Base-by-base conservation (phyloP, 2,888 invertebrate genomes). In the Leptinotarsa juncta region DNA sequence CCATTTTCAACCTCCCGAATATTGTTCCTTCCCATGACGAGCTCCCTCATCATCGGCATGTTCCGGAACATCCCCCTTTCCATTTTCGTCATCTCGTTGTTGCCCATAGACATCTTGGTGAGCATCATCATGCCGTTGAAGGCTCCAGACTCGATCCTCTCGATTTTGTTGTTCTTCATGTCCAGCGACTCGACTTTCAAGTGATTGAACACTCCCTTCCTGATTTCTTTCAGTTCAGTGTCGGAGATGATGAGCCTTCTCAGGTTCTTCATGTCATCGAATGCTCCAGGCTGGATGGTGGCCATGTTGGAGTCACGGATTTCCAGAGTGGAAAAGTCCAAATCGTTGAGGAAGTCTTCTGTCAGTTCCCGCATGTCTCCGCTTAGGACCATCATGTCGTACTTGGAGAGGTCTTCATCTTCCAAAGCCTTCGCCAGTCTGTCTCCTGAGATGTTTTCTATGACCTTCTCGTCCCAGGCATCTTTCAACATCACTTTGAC, bases 81-180 rank as follows among this genome's bases (percentile, higher is more conserved):
- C 2, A 76, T 42, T 18, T 32, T 42, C 18, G 7, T 70, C n/a
- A 76, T 67, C 66, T 70, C 67, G 51, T 76, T 76, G n/a, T 71
- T 55, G 23, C 67, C 65, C 49, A 76, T 16, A 16, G 57, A 32
- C n/a, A 76, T 42, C 1, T 15, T 42, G 32, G 42, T 23, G n/a
- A 71, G 60, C 26, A 32, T 60, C 14, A 26, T 50, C n/a, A 67
- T 67, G 26, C 71, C 55, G 5, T 71, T 62, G 50, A 74, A 74
- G 3, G 74, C 67, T 4, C 67, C 74, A 20, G 42, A n/a, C 18
- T 74, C 71, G 15, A 74, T 65, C n/a, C 49, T 42, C 3, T 42
- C 67, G 51, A 74, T 74, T 53, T 67, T 48, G 55, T 74, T 74
- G 32, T 74, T 62, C 16, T 67, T 57, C 26, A 74, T 15, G 10